A percentile compares a stretch with the other conserved stretches of the same genome.
phyloP scores from a whole-genome alignment of 1,140 invertebrate genomes.

The Danaus plexippus region DNA sequence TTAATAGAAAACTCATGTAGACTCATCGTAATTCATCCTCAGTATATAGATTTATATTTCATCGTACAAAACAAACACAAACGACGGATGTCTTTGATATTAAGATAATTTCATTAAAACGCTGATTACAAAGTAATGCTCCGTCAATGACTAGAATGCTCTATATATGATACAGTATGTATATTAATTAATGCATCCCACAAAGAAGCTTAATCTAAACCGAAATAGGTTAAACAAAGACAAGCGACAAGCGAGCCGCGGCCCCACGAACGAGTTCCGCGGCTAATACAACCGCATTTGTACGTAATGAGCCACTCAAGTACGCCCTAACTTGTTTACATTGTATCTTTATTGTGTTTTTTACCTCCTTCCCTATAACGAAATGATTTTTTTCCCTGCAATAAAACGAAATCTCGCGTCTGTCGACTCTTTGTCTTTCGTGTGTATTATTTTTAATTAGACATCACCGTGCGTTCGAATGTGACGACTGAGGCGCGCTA shows the following conservation, averaged over 20 bases:
- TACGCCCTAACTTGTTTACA: constrained; percentile 69
- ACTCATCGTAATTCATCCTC: too few species aligned
- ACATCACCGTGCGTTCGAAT: constrained; percentile 24
- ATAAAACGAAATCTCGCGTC: constrained; percentile 62
- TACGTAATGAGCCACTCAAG: constrained; percentile 69
- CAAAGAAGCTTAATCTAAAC: constrained; percentile 63
- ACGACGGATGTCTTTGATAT: too few species aligned
- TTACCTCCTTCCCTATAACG: constrained; percentile 60
- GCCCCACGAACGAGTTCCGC: constrained; percentile 44
- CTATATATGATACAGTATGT: too few species aligned
- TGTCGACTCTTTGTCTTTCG: constrained; percentile 60
- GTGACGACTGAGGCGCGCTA: constrained; percentile 24
- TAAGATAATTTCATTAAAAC: too few species aligned
- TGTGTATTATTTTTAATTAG: constrained; percentile 68
- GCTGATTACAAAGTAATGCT: too few species aligned
- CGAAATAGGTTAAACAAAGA: constrained; percentile 69
- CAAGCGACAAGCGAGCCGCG: constrained; percentile 39
- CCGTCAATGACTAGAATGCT: too few species aligned
- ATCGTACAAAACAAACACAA: too few species aligned
- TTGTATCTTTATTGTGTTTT: constrained; percentile 71
- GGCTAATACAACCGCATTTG: constrained; percentile 63
- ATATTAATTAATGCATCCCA: constrained; percentile 57
- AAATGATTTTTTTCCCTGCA: constrained; percentile 61
- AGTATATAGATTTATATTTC: too few species aligned
- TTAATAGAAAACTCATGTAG: too few species aligned